Conservation (phyloP, 2,797 vertebrate species). For the Podarcis lilfordi region DNA sequence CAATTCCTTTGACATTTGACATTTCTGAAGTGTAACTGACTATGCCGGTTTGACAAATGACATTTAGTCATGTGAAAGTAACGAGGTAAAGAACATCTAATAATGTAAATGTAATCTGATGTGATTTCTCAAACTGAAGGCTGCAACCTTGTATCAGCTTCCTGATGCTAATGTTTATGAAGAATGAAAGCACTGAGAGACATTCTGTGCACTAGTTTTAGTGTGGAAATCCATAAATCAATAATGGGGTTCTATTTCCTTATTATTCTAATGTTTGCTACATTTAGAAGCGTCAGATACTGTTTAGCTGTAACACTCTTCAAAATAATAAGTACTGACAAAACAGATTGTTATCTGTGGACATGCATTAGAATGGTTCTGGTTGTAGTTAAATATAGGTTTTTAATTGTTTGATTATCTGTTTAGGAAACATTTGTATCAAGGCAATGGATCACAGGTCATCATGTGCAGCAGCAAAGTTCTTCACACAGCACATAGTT, state of each 20-base stretch:
- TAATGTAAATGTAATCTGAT: slow-evolving; percentile 50
- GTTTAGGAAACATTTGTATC: not conserved
- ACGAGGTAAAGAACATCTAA: slow-evolving; percentile 32
- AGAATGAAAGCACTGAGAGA: not conserved
- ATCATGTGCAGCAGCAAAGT: not conserved
- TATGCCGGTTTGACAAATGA: slow-evolving; percentile 59
- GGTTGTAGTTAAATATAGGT: not conserved
- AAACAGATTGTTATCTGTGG: not conserved
- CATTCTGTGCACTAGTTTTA: not conserved
- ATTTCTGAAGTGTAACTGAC: slow-evolving; percentile 49
- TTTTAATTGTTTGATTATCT: not conserved
- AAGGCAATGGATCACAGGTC: not conserved
- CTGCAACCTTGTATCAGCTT: slow-evolving; percentile 46
- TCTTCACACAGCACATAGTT: too few relatives aligned
- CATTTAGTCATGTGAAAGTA: slow-evolving; percentile 45
- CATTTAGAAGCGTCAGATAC: not conserved
- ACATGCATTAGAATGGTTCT: not conserved
- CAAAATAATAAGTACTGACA: not conserved
- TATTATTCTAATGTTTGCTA: not conserved
- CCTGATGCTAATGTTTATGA: slow-evolving; percentile 37
- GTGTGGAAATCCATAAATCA: not conserved
- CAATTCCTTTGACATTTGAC: slow-evolving; percentile 57
- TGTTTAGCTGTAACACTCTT: not conserved
- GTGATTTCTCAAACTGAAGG: slow-evolving; percentile 48
- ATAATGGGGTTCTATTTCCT: not conserved